Conservation (phyloP, 2,888 invertebrate species). For the Drosophila algonquin region DNA sequence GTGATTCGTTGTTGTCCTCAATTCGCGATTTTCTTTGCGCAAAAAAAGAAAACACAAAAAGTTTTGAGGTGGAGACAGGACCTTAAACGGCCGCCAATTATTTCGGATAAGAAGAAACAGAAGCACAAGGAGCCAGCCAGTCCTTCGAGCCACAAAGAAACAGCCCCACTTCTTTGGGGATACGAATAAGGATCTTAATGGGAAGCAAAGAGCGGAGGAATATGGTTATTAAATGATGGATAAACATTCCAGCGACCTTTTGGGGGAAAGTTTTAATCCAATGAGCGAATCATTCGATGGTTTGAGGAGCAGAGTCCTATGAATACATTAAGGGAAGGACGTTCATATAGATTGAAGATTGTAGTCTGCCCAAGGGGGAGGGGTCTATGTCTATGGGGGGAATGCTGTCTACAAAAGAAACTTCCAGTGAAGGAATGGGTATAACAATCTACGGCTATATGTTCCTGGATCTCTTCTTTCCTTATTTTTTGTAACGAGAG, state of each 20-base stretch:
- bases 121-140: constrained; percentile 2
- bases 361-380: neutral
- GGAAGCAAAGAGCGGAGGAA: neutral
- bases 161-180: neutral
- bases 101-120: constrained; percentile 15
- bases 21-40: constrained; percentile 16
- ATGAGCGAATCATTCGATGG: neutral
- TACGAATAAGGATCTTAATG: neutral
- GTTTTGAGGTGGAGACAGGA: constrained; percentile 18
- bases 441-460: neutral
- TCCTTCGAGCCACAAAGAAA: neutral
- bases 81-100: constrained; percentile 42
- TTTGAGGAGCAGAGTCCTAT: neutral
- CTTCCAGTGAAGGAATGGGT: neutral
- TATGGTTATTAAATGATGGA: neutral
- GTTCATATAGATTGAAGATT: neutral
- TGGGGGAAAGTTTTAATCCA: neutral
- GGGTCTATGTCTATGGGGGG: neutral
- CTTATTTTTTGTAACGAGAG: neutral
- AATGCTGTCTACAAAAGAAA: neutral
- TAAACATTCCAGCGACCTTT: neutral
- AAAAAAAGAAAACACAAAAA: constrained; percentile 14
- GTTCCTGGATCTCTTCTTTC: neutral
- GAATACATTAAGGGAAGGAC: neutral
- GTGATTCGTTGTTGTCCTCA: constrained; percentile 34